Base-by-base conservation (phyloP, 1,140 invertebrate species). In the Papilio dardanus region DNA sequence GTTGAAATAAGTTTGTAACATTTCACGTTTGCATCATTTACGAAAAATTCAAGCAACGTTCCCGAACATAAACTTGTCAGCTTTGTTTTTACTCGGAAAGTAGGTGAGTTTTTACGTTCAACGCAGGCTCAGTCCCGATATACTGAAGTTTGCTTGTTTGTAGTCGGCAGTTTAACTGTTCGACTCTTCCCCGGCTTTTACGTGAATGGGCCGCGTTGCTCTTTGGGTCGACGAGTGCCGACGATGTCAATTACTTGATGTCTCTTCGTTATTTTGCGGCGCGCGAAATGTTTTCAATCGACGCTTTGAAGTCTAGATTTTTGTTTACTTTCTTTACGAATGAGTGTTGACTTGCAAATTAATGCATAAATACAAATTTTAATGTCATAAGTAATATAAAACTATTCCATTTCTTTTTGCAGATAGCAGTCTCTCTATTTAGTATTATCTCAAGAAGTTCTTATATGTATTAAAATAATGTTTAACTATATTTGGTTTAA, bases 241-340 rank as follows among this genome's bases (percentile, higher is more conserved):
- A 73, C 71, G 71, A 73, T 33, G 71, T 54, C 71, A 73, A 73
- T 73, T 73, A 33, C 42, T 16, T 31, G 71, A 73, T 54, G 46
- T 73, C 14, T 30, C 42, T 54, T 33, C 71, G 42, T 50, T 73
- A 73, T 73, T 73, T 50, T 73, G 14, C 71, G 46, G 46, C 46
- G 71, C 12, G 42, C 12, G 37, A 40, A 35, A 31, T 50, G 42
- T 24, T 71, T 69, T 21, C 33, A 37, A 68, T 14, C 35, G n/a
- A 35, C 66, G n/a, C 67, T 69, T 69, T 69, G 21, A 69, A 42
- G 24, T 69, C 37, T 69, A 69, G 37, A 69, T 42, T 69, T 58
- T 24, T 58, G 54, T 58, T 58, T 50, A 19, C 16, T 46, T 19
- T 50, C n/a, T n/a, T n/a, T 12, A 24, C 21, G 50, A 58, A 12